phyloP scores from a whole-genome alignment of 2,888 invertebrate genomes.

The Alitta virens region DNA sequence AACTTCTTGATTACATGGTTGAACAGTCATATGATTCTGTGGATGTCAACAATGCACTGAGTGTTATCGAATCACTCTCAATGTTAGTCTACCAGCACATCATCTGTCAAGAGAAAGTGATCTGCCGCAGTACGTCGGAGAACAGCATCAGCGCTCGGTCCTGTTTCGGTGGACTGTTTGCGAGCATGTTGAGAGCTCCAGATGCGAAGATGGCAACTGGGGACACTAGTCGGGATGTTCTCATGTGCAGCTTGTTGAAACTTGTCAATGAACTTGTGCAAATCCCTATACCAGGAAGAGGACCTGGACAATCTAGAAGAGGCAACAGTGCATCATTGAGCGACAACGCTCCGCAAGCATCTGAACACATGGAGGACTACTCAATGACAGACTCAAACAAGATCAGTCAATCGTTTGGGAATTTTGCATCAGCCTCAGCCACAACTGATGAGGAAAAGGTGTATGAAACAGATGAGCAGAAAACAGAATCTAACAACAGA shows the following conservation, averaged over 20 bases:
- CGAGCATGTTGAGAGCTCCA: slow-evolving; percentile 70
- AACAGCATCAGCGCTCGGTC: slow-evolving; percentile 60
- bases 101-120: slow-evolving; percentile 45
- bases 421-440: slow-evolving; percentile 12
- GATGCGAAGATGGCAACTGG: slow-evolving; percentile 40
- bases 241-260: slow-evolving; percentile 51
- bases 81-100: slow-evolving; percentile 49
- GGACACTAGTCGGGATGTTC: slow-evolving; percentile 45
- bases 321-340: not conserved
- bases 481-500: slow-evolving; percentile 60
- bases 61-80: slow-evolving; percentile 71
- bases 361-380: slow-evolving; percentile 21
- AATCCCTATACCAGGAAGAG: slow-evolving; percentile 28
- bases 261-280: slow-evolving; percentile 48
- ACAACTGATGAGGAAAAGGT: slow-evolving; percentile 41
- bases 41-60: slow-evolving; percentile 71
- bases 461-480: slow-evolving; percentile 80
- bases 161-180: slow-evolving; percentile 74
- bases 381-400: slow-evolving; percentile 44
- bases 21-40: slow-evolving; percentile 69
- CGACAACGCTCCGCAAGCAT: not conserved
- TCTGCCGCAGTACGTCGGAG: slow-evolving; percentile 55
- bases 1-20: slow-evolving; percentile 68
- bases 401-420: slow-evolving; percentile 35
- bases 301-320: not conserved